Conservation (phyloP, 2,797 vertebrate species). For the Simalia tracyae region DNA sequence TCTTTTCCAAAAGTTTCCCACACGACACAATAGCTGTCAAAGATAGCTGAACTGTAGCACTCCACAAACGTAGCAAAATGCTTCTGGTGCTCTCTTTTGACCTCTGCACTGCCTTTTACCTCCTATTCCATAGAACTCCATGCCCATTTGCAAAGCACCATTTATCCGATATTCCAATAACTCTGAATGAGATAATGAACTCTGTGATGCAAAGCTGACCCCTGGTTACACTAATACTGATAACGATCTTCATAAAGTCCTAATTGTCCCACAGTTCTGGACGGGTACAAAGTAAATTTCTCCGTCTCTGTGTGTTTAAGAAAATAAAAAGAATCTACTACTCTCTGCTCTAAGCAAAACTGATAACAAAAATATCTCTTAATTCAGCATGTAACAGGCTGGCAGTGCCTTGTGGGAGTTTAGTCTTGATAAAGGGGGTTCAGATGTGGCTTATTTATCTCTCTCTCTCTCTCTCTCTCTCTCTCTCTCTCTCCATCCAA, state of each 20-base stretch:
- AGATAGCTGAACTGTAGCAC: slow-evolving; percentile 14
- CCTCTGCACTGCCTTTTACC: slow-evolving; percentile 5
- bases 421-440: background rate
- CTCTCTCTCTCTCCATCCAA: no score
- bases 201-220: background rate
- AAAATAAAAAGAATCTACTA: background rate
- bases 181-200: background rate
- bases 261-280: background rate
- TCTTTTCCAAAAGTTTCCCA: background rate
- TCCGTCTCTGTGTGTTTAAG: background rate
- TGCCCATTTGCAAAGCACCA: slow-evolving; percentile 5
- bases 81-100: background rate
- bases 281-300: slow-evolving; percentile 5
- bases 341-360: background rate
- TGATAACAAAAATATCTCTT: background rate
- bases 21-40: background rate
- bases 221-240: background rate
- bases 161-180: background rate
- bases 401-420: background rate
- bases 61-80: slow-evolving; percentile 18
- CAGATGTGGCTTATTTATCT: background rate
- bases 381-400: background rate
- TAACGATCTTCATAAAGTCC: background rate
- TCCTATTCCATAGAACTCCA: background rate
- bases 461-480: no score